Conservation (phyloP, 2,113 vertebrate species). For the Spilogale gracilis region DNA sequence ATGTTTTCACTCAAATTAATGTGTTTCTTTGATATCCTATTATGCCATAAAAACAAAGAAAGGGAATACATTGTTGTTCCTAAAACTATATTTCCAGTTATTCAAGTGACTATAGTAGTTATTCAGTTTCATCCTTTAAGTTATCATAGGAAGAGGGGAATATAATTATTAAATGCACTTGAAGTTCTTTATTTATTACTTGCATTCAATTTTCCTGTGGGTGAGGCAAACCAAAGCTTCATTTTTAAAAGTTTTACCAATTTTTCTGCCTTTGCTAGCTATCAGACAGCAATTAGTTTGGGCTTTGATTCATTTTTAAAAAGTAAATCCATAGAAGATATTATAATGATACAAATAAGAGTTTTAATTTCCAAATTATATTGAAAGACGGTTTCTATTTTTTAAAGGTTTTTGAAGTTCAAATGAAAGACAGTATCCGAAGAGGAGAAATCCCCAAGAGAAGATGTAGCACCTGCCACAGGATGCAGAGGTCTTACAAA, state of each 20-base stretch:
- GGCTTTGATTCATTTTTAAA: constrained; percentile 72
- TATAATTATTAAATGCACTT: not conserved
- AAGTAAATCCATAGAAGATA: constrained; percentile 76
- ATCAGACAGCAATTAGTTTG: constrained; percentile 53
- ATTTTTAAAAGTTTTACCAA: not conserved
- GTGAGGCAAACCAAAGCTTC: not conserved
- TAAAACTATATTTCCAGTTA: not conserved
- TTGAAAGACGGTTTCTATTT: constrained; percentile 78
- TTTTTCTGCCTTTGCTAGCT: constrained; percentile 6
- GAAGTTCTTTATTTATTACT: not conserved
- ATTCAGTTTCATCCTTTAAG: not conserved
- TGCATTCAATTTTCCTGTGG: constrained; percentile 19
- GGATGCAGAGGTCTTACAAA: constrained; percentile 88
- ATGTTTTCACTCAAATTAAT: constrained; percentile 7
- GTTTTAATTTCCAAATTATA: constrained; percentile 83
- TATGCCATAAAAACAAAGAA: not conserved
- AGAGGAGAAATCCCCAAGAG: constrained; percentile 81
- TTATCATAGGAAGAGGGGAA: not conserved
- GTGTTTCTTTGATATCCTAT: not conserved
- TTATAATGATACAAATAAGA: constrained; percentile 80
- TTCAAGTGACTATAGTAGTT: not conserved
- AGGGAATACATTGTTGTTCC: not conserved
- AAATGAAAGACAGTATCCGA: constrained; percentile 88
- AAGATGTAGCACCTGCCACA: constrained; percentile 78
- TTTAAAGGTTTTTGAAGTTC: constrained; percentile 85